phyloP scores from a whole-genome alignment of 2,113 vertebrate species.

The Platanista minor region DNA sequence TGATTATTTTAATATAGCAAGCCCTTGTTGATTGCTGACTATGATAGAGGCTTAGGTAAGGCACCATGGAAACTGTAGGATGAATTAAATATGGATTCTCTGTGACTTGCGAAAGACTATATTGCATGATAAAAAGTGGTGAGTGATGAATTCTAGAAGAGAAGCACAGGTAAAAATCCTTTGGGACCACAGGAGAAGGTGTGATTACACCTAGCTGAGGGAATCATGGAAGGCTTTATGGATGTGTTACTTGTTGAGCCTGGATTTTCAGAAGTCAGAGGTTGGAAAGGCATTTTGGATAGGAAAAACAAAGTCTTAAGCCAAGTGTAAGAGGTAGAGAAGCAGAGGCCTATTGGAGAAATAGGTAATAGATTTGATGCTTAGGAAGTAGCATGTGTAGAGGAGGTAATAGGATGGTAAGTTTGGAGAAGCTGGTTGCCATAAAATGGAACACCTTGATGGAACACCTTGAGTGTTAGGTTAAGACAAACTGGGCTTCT shows the following conservation, averaged over 20 bases:
- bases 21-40: background rate
- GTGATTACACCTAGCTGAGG: background rate
- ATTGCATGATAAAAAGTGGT: background rate
- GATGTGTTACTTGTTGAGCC: background rate
- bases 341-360: constrained; percentile 10
- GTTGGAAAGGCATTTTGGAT: background rate
- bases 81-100: constrained; percentile 14
- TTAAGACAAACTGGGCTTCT: background rate
- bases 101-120: constrained; percentile 28
- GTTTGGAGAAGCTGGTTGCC: background rate
- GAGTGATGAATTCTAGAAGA: background rate
- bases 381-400: background rate
- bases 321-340: background rate
- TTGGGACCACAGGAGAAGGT: background rate
- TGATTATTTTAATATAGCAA: constrained; percentile 41
- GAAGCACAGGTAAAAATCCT: background rate
- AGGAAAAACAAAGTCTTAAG: background rate
- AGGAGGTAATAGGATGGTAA: background rate
- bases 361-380: background rate
- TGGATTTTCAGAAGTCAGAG: background rate
- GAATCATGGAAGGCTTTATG: background rate
- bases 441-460: background rate
- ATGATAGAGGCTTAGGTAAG: background rate
- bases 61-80: background rate
- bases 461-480: background rate